These are phyloP conservation scores for Ashinkailepas kermadecensis DNA, from an alignment of 2,888 invertebrate species.

Conservation along the genomic window DNA sequence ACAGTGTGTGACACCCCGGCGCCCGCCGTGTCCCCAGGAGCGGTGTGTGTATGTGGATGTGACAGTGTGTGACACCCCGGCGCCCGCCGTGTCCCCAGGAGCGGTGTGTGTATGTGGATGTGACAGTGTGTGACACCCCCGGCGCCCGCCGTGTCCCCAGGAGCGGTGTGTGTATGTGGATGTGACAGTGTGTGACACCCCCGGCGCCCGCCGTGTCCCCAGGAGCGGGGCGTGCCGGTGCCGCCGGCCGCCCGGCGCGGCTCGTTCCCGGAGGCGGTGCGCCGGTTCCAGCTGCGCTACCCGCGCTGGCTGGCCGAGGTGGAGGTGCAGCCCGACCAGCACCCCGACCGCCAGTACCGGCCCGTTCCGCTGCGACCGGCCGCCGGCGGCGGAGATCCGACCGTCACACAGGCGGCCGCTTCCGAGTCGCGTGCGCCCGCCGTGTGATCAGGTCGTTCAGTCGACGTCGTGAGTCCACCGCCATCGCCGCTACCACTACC, in stretches of 20 bases:
- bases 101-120: neutral
- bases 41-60: neutral
- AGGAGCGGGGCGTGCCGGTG: neutral
- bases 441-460: too few species aligned
- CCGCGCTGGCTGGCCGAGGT: neutral
- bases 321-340: neutral
- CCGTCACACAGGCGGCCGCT: too few species aligned
- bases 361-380: neutral
- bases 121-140: neutral
- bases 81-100: neutral
- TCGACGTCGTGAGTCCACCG: too few species aligned
- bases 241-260: neutral
- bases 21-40: neutral
- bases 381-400: neutral
- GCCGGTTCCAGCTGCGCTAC: neutral
- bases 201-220: neutral
- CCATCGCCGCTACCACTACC: too few species aligned
- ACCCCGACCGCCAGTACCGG: neutral
- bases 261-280: neutral
- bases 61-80: neutral
- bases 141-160: neutral
- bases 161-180: neutral
- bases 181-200: neutral
- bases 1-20: too few species aligned
- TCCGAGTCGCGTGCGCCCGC: too few species aligned